A percentile compares a stretch with the other conserved stretches of the same genome.
Conservation (phyloP, 2,888 invertebrate species). For the Lasioglossum morio region DNA sequence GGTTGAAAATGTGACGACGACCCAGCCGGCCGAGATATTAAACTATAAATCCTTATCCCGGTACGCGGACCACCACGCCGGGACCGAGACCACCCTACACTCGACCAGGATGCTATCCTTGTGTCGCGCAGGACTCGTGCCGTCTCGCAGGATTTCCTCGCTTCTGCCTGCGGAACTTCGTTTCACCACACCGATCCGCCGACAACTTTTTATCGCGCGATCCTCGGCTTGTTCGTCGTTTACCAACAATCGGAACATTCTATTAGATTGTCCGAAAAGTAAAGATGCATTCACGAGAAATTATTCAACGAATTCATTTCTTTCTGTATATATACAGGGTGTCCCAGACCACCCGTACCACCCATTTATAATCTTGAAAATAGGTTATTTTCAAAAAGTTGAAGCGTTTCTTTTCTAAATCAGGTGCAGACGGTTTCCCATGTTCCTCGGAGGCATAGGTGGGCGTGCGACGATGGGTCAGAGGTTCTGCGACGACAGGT, state of each 20-base stretch:
- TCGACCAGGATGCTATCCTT: constrained; percentile 61
- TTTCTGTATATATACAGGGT: too few relatives aligned
- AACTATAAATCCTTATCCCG: constrained; percentile 85
- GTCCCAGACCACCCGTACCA: too few relatives aligned
- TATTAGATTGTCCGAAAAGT: too few relatives aligned
- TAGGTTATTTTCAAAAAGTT: too few relatives aligned
- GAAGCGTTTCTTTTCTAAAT: too few relatives aligned
- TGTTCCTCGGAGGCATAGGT: not conserved
- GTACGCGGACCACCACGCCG: constrained; percentile 79
- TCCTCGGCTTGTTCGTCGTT: not conserved
- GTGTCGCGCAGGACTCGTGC: constrained; percentile 53
- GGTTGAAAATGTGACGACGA: constrained; percentile 79
- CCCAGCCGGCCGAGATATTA: constrained; percentile 83
- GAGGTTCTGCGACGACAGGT: constrained; percentile 34
- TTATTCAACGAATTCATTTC: too few relatives aligned
- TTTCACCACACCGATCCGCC: not conserved
- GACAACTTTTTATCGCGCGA: not conserved
- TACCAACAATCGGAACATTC: not conserved
- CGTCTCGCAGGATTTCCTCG: constrained; percentile 27
- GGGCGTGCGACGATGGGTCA: not conserved
- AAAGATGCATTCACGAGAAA: too few relatives aligned
- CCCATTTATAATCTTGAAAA: too few relatives aligned
- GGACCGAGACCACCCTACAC: constrained; percentile 69
- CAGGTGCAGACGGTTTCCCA: not conserved
- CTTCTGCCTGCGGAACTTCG: constrained; percentile 10